Conservation (phyloP, 2,113 vertebrate species). For the Apteryx mantelli region DNA sequence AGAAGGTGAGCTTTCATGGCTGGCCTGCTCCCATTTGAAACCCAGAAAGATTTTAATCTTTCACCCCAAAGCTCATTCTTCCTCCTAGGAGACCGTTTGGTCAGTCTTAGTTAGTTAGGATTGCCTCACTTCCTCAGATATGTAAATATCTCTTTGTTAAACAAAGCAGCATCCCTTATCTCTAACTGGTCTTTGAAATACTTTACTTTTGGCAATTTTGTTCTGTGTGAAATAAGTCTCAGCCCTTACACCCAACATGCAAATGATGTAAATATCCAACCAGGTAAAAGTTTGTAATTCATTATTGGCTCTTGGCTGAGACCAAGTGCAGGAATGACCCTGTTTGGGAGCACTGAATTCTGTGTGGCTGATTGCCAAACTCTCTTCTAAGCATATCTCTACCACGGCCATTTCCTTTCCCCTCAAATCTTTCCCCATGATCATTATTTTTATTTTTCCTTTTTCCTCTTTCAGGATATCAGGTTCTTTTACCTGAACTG, state of each 20-base stretch:
- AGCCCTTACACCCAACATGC: neutral
- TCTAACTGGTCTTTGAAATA: neutral
- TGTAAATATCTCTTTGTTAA: conserved; percentile 31
- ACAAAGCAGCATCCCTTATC: neutral
- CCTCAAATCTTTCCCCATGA: fast-evolving
- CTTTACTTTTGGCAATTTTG: neutral
- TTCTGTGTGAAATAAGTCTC: neutral
- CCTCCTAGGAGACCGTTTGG: conserved; percentile 15
- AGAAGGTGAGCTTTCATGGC: neutral
- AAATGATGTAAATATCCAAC: neutral
- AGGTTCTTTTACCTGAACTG: neutral
- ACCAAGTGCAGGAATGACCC: neutral
- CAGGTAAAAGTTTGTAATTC: neutral
- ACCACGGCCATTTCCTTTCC: fast-evolving
- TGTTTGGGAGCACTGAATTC: neutral
- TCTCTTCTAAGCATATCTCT: neutral
- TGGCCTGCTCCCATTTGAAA: neutral
- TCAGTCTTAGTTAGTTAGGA: neutral
- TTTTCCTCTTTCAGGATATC: neutral
- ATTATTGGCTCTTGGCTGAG: fast-evolving
- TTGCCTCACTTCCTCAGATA: conserved; percentile 41
- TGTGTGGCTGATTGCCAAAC: fast-evolving
- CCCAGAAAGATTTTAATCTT: neutral
- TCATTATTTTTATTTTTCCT: neutral
- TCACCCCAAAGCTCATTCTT: neutral